A percentile compares a stretch with the other conserved stretches of the same genome.
Conservation (phyloP, 2,888 invertebrate genomes). For the Drosophila koepferae region DNA sequence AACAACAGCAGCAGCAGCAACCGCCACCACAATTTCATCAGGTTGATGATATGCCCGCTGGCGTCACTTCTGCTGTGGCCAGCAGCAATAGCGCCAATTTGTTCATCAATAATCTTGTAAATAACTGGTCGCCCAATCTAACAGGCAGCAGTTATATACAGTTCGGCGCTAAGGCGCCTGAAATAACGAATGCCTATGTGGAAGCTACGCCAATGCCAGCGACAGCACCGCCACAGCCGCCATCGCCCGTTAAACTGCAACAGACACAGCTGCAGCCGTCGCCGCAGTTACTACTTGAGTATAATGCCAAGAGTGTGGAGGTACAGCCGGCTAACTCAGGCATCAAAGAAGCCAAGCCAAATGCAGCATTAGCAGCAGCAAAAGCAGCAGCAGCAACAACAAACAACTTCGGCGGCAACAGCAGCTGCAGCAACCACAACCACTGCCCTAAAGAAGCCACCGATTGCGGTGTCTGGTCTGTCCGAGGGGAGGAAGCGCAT, state of each 20-base stretch:
- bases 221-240: constrained; percentile 10
- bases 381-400: constrained; percentile 25
- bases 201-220: constrained; percentile 30
- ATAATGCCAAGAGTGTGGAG: constrained; percentile 30
- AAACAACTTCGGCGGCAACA: constrained; percentile 26
- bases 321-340: neutral
- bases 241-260: constrained; percentile 37
- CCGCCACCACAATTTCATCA: constrained; percentile 43
- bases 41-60: constrained; percentile 50
- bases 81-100: constrained; percentile 75
- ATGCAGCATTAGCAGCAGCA: constrained; percentile 19
- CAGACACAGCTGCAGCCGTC: constrained; percentile 12
- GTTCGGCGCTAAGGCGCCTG: constrained; percentile 66
- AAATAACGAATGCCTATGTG: constrained; percentile 39
- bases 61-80: constrained; percentile 23
- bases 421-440: constrained; percentile 30
- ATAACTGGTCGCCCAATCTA: constrained; percentile 84
- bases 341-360: constrained; percentile 19
- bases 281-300: constrained; percentile 13
- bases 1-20: constrained; percentile 34
- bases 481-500: constrained; percentile 86
- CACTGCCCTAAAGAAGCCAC: constrained; percentile 53
- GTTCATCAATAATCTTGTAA: constrained; percentile 83
- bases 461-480: constrained; percentile 44
- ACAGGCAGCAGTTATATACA: constrained; percentile 83